Base-by-base conservation (phyloP, 37 sponge, comb jelly and placozoan species). In the Bolinopsis microptera region DNA sequence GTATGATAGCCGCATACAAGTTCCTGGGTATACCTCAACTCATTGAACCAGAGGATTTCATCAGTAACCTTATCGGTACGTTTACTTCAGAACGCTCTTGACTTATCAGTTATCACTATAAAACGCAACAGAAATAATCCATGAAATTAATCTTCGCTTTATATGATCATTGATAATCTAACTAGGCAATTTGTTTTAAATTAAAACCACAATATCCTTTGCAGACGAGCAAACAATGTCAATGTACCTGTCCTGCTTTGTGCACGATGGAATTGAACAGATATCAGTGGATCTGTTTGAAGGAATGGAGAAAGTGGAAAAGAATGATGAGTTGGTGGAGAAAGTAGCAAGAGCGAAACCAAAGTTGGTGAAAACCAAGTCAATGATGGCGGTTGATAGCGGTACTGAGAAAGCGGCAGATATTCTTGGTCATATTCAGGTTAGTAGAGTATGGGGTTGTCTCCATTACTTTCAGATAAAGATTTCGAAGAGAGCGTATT, bases 161-260 rank as follows among this genome's bases (percentile, higher is more conserved):
- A n/a, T n/a, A n/a, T n/a, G n/a, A n/a, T n/a, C n/a, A n/a, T n/a
- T n/a, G n/a, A n/a, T n/a, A n/a, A n/a, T n/a, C n/a, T n/a, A n/a
- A n/a, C n/a, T n/a, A n/a, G n/a, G n/a, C n/a, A n/a, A n/a, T n/a
- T n/a, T n/a, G n/a, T n/a, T n/a, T n/a, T n/a, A n/a, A n/a, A n/a
- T n/a, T n/a, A n/a, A n/a, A n/a, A n/a, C n/a, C n/a, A n/a, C n/a
- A n/a, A n/a, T 82, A 31, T 8, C 35, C 24, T 23, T 16, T 30
- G 0, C 90, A 86, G 90, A 86, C 61, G 90, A 86, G 3, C 90
- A 86, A 48, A 86, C 90, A n/a, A 86, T 86, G 90, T 86, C 90
- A 22, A 86, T 86, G 90, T 86, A 86, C 90, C 24, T 86, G 0
- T 41, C 90, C 1, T 86, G 90, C 39, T 86, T 86, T 40, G 90